Evolutionary conservation across 1,140 invertebrate species (phyloP).

Genomic region (Drosophila aff.): DNA sequence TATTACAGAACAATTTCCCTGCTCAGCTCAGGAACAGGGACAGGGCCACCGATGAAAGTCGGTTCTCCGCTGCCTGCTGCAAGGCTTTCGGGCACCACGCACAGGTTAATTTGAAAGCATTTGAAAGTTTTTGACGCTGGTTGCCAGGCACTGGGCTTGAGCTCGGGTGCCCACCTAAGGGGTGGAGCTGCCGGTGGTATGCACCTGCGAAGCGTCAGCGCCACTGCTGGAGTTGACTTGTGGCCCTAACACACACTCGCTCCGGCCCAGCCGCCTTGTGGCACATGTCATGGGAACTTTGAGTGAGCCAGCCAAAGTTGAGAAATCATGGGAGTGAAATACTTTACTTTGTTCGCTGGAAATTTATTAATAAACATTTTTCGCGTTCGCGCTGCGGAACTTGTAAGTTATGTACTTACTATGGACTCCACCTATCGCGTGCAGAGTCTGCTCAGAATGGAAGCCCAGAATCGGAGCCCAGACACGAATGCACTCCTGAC

Average conservation of each 20-base stretch:
- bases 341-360: slow-evolving; percentile 74
- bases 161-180: neutral
- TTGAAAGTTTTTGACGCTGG: slow-evolving; percentile 74
- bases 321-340: slow-evolving; percentile 79
- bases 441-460: slow-evolving; percentile 29
- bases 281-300: slow-evolving; percentile 79
- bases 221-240: slow-evolving; percentile 63
- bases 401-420: slow-evolving; percentile 45
- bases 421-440: slow-evolving; percentile 20
- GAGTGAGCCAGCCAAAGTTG: slow-evolving; percentile 57
- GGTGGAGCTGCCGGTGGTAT: neutral
- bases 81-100: slow-evolving; percentile 39
- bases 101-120: slow-evolving; percentile 76
- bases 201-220: slow-evolving; percentile 29
- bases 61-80: slow-evolving; percentile 15
- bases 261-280: slow-evolving; percentile 30
- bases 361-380: slow-evolving; percentile 76
- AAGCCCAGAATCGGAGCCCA: slow-evolving; percentile 11
- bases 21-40: slow-evolving; percentile 4
- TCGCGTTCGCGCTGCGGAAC: slow-evolving; percentile 44
- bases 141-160: slow-evolving; percentile 15
- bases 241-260: slow-evolving; percentile 40
- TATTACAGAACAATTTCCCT: slow-evolving; percentile 37
- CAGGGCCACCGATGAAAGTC: slow-evolving; percentile 26
- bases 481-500: slow-evolving; percentile 27